Evolutionary conservation across 2,113 vertebrate genomes (phyloP).

Genomic region (Hylia prasina): DNA sequence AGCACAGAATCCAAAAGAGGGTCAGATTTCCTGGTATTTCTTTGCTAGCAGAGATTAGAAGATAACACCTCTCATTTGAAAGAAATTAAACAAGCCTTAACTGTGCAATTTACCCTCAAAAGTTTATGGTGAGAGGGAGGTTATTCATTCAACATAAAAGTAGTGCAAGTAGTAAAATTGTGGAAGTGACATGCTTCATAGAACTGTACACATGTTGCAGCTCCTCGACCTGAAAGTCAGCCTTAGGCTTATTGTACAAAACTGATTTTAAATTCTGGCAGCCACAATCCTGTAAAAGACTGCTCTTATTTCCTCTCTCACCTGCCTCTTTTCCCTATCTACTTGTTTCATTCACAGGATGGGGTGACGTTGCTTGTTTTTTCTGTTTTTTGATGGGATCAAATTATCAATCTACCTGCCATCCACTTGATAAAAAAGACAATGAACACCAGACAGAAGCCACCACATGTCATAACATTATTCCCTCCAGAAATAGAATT

Average conservation of each 20-base stretch:
- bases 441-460: neutral
- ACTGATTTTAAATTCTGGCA: neutral
- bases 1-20: neutral
- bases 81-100: neutral
- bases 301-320: neutral
- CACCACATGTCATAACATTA: neutral
- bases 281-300: neutral
- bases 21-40: neutral
- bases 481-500: neutral
- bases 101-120: neutral
- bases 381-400: neutral
- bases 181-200: neutral
- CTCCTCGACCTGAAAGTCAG: neutral
- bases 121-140: neutral
- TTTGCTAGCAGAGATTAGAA: slow-evolving; percentile 13
- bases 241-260: neutral
- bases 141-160: neutral
- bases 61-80: neutral
- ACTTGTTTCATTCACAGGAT: neutral
- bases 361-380: neutral
- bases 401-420: neutral
- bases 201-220: neutral
- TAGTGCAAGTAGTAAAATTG: neutral
- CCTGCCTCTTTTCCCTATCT: neutral
- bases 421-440: neutral